Evolutionary conservation across 1,140 invertebrate species (phyloP), one percentile per base, ranked within the genome.

Genomic region (Dreissena polymorpha): DNA sequence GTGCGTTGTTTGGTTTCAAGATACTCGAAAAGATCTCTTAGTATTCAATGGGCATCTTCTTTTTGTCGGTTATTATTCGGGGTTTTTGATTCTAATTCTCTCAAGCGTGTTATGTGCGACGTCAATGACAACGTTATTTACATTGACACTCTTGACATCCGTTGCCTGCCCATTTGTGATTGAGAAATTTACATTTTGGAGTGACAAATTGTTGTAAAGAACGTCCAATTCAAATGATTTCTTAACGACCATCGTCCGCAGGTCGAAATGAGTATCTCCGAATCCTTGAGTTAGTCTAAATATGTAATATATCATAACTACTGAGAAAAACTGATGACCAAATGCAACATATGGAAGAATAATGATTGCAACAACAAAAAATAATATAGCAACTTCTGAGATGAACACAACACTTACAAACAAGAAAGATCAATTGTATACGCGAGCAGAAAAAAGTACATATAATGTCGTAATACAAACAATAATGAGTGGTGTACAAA

Each of bases 291-390:
- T 16, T 3, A 73, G 57, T 13, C 55, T 64, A 2, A 74, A 29
- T 25, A 73, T 25, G 53, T 82, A 82, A 25, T 82, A 82, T 8
- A 82, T 18, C 23, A 82, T 57, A 13, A 74, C 79, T 23, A 74
- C 67, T 1, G 53, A 64, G 63, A 82, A 82, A 53, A 82, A 82
- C 18, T 73, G 53, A 53, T 73, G 65, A 6, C 79, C 79, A 27
- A 82, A 82, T 0, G 79, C 39, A 13, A 55, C 60, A 14, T 60
- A 73, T 25, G 79, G 70, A 27, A 50, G 64, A n/a, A 82, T 29
- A 23, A 73, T 67, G 27, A 82, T 39, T 13, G 79, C 79, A 55
- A 82, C 79, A 55, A 82, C 65, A 21, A 82, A 73, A 49, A 55
- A 67, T 12, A 39, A 72, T n/a, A 71, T 68, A 16, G 73, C 73